A percentile compares a stretch with the other conserved stretches of the same genome.
Evolutionary conservation across 2,797 vertebrate genomes (phyloP).

Genomic region (Pelochelys cantorii): DNA sequence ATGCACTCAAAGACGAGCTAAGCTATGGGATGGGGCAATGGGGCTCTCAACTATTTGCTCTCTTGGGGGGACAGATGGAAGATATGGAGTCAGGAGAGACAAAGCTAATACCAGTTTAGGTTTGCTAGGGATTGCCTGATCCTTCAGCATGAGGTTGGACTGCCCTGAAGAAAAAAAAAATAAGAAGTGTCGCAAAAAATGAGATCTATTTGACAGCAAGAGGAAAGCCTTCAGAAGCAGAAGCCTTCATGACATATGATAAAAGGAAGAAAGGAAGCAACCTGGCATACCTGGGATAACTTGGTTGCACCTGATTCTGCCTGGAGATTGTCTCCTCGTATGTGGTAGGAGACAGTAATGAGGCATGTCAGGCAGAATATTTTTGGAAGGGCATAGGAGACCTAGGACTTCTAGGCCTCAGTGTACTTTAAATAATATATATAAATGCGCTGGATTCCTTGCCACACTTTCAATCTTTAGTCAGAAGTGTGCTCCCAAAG

Average conservation of each 20-base stretch:
- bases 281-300: not conserved
- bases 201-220: not conserved
- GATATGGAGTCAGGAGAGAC: not conserved
- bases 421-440: not conserved
- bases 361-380: not conserved
- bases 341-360: not conserved
- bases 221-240: not conserved
- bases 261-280: not conserved
- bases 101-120: not conserved
- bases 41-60: not conserved
- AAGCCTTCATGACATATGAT: not conserved
- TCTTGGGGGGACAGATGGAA: not conserved
- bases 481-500: not conserved
- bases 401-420: not conserved
- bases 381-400: not conserved
- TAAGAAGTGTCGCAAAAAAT: not conserved
- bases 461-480: not conserved
- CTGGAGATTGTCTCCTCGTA: not conserved
- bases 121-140: not conserved
- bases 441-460: accelerated
- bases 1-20: not conserved
- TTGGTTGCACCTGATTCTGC: not conserved
- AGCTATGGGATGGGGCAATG: not conserved
- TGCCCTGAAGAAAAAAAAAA: not conserved
- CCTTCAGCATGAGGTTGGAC: not conserved